These are phyloP conservation scores for Liparis tanakae DNA, from an alignment of 2,797 vertebrate genomes.

Conservation along the genomic window DNA sequence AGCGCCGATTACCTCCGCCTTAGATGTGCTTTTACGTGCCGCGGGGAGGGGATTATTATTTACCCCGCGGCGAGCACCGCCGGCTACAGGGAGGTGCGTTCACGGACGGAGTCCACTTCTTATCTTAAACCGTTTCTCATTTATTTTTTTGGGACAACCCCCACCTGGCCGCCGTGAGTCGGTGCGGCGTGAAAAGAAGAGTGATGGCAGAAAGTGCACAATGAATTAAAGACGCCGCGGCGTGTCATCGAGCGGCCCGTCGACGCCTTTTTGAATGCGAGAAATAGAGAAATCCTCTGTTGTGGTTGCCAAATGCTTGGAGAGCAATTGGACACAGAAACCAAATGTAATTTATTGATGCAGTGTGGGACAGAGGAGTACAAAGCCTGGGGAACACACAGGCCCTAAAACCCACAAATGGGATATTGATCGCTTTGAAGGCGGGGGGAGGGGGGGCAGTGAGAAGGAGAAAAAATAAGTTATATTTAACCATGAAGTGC, in stretches of 20 bases:
- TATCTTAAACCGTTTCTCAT: background rate
- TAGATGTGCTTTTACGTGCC: conserved; percentile 52
- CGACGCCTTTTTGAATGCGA: background rate
- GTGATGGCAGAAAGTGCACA: background rate
- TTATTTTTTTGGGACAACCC: background rate
- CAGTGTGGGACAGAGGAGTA: conserved; percentile 36
- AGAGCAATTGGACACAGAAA: conserved; percentile 62
- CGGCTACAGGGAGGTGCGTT: conserved; percentile 28
- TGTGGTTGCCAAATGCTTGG: conserved; percentile 38
- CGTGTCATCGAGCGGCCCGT: conserved; percentile 2
- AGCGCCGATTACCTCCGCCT: conserved; percentile 43
- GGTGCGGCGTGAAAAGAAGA: background rate
- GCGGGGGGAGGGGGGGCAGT: background rate
- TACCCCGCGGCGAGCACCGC: conserved; percentile 24
- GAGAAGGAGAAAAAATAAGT: conserved; percentile 28
- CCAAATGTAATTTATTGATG: conserved; percentile 70
- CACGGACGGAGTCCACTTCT: background rate
- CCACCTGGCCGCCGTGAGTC: background rate
- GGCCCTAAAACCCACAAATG: conserved; percentile 74
- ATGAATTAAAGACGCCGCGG: conserved; percentile 14
- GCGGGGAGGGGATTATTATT: conserved; percentile 43
- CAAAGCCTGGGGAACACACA: conserved; percentile 60
- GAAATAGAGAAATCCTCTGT: conserved; percentile 46
- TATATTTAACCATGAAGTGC: conserved; percentile 71
- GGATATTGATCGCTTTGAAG: conserved; percentile 66